Evolutionary conservation across 35 echinoderm and acorn worm species (phyloP), one percentile per base, ranked within the genome.

Genomic region (Ophioderma brevispina): DNA sequence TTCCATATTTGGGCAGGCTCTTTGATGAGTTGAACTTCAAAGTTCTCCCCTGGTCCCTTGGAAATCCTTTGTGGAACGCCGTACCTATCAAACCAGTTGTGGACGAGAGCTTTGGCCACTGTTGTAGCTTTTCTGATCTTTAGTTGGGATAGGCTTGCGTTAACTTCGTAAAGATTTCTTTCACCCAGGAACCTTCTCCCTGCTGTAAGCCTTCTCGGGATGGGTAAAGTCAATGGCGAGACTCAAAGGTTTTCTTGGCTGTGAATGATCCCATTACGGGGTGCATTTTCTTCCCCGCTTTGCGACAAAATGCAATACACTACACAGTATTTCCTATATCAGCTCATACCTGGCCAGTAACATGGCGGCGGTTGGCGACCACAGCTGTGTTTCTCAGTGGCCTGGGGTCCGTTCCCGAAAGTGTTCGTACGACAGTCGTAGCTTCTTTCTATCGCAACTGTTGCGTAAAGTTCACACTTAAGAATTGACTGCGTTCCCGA

Each of bases 1-100:
- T n/a, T 0, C 84, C 79, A 81, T 95, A 95, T 13, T 31, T 88
- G 33, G 70, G 89, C 92, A 3, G 92, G 40, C 33, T 92, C 78
- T 19, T 78, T 33, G 11, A 95, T 80, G 49, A 92, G 1, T 15
- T 80, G 52, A 40, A 84, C 82, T 35, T 92, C 94, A 31, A 95
- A 95, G 42, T 95, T 0, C 89, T 31, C 36, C 94, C 94, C 25
- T 95, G 90, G 78, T 95, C 89, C 63, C 89, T 92, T n/a, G 56
- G 92, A 90, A 11, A 95, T 30, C 0, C 89, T 0, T 0, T 63
- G 32, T 30, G 89, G 94, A 0, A 95, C 89, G 14, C 94, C 94
- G 84, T 87, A 92, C 10, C 82, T 30, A 0, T 88, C 84, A 39
- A 87, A n/a, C n/a, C 94, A 92, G 25, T 92, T 82, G 2, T 42